Conservation (phyloP, 2,113 vertebrate species). For the Vanacampus margaritifer region DNA sequence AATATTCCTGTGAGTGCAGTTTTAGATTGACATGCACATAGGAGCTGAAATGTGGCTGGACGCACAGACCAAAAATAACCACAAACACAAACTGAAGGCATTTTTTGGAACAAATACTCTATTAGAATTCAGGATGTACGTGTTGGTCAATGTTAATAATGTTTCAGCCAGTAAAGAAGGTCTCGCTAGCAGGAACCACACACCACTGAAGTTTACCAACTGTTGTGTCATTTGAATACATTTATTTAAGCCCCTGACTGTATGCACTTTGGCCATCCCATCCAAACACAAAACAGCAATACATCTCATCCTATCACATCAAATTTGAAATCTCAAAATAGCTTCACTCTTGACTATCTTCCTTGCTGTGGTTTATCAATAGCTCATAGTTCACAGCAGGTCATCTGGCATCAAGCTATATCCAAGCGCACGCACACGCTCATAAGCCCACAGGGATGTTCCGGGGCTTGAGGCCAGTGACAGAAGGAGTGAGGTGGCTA, state of each 20-base stretch:
- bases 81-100: not conserved
- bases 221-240: not conserved
- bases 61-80: not conserved
- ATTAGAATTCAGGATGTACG: not conserved
- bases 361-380: conserved; percentile 55
- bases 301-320: conserved; percentile 35
- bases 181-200: not conserved
- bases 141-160: not conserved
- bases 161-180: not conserved
- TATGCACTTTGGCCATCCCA: conserved; percentile 36
- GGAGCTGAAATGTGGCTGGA: not conserved
- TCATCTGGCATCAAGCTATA: conserved; percentile 30
- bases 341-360: conserved; percentile 11
- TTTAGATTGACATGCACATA: not conserved
- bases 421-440: conserved; percentile 22
- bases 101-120: not conserved
- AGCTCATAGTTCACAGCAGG: conserved; percentile 40
- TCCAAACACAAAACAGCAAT: conserved; percentile 18
- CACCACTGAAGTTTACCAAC: not conserved
- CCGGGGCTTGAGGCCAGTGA: conserved; percentile 50
- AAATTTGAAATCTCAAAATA: conserved; percentile 24
- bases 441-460: conserved; percentile 32
- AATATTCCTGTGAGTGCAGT: too few species aligned
- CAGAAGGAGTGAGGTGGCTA: conserved; percentile 59
- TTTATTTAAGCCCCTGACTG: conserved; percentile 4